Base-by-base conservation (phyloP, 2,888 invertebrate genomes). In the Polydrusus cervinus region DNA sequence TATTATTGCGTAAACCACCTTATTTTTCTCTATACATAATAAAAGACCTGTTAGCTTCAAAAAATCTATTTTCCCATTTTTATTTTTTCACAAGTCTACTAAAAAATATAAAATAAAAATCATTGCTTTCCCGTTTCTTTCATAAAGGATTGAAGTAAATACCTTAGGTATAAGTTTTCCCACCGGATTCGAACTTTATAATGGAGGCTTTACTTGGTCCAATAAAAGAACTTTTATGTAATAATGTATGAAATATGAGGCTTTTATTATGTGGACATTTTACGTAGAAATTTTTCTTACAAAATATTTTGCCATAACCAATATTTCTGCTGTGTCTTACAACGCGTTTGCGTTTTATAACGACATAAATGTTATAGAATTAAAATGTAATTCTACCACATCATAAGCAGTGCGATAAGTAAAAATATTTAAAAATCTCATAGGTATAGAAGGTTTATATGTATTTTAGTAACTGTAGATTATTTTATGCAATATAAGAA, bases 161-260 rank as follows among this genome's bases (percentile, higher is more conserved):
- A 71, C 64, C 65, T 71, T 71, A 13, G 57, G 34, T 25, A n/a
- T n/a, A n/a, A n/a, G n/a, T 49, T 71, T 71, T 66, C 65, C 65
- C 65, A 47, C 65, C 45, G 71, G 65, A 55, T 65, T 57, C n/a
- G 47, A 66, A 66, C 66, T 72, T 66, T 72, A 72, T 72, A 72
- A 72, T 72, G 55, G 72, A 47, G 55, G 64, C 64, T 71, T 71
- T 71, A 14, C 71, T 62, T 51, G 11, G 10, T 40, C 65, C 34
- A 66, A 66, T 72, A 72, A 72, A 66, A 66, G 66, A 66, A 60
- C 47, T 72, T 72, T 72, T 72, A 72, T 72, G 49, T 57, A 43
- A 66, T 55, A 72, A 66, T 60, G 66, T 57, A 57, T 72, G 66
- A 72, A 72, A 72, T 72, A 72, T 72, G 49, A 60, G 20, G 60